Evolutionary conservation across 1,140 invertebrate species (phyloP), one percentile per base, ranked within the genome.

Genomic region (Parasteatoda tepidariorum): DNA sequence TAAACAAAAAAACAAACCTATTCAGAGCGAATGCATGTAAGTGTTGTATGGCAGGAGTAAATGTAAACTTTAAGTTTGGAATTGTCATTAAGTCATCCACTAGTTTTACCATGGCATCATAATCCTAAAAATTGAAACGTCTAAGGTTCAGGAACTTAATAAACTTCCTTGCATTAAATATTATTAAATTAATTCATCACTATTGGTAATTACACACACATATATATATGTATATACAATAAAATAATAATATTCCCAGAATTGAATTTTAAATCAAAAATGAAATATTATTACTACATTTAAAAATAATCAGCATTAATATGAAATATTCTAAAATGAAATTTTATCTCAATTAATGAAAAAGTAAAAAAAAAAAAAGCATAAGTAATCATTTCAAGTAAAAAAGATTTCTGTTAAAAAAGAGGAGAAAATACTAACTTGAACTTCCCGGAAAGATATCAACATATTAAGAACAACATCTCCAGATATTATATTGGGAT

Each of bases 21-120:
- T 99, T 99, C 57, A 99, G 91, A 33, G 98, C 98, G 90, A 99
- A 99, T 3, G 97, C 97, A 89, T 98, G 99, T 66, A 97, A 91
- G 90, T 96, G 97, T 88, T 94, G 92, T 87, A 99, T 97, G 82
- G 95, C 94, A 15, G 95, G 93, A 61, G 96, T 96, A 86, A 95
- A 94, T 22, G 96, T 93, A 88, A 97, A 95, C 88, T 95, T 95
- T 73, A 95, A 94, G 88, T 95, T 96, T 74, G 96, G 96, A 85
- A 99, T 92, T n/a, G 95, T 94, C 88, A 94, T 94, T 33, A 99
- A 90, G 90, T 99, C 97, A 87, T 98, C 96, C 0, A 99, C 96
- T 55, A 99, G 91, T 87, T 96, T 94, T 22, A 99, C 98, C 95
- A 99, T 99, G 3, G 97, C 95, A 90, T 99, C 96, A 88, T 99